Evolutionary conservation across 2,113 vertebrate genomes (phyloP).

Genomic region (Gopherus evgoodei): DNA sequence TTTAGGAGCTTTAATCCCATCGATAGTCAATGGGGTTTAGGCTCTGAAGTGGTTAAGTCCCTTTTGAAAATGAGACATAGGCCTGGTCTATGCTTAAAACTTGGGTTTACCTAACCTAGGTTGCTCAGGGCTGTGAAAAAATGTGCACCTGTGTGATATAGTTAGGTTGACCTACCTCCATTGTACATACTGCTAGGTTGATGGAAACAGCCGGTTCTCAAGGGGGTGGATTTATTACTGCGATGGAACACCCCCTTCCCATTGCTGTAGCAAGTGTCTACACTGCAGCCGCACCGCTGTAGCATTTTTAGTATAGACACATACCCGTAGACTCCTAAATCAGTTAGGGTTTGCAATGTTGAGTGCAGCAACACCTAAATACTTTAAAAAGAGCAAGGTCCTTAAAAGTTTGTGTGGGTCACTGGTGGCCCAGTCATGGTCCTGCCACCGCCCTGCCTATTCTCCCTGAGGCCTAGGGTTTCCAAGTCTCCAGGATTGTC

Average conservation of each 20-base stretch:
- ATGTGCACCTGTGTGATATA: not conserved
- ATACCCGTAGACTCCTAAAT: not conserved
- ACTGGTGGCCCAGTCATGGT: not conserved
- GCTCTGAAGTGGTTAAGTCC: not conserved
- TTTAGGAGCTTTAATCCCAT: not conserved
- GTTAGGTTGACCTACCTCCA: not conserved
- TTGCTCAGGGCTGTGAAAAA: not conserved
- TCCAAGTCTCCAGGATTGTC: too few relatives aligned
- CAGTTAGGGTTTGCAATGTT: not conserved
- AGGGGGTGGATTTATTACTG: not conserved
- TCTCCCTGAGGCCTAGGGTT: not conserved
- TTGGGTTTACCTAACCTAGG: not conserved
- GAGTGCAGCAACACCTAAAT: too few relatives aligned
- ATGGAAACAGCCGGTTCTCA: not conserved
- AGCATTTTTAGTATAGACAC: not conserved
- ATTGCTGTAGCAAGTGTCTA: too few relatives aligned
- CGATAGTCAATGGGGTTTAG: too few relatives aligned
- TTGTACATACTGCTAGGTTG: not conserved
- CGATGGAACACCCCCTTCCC: not conserved
- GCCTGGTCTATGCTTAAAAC: not conserved
- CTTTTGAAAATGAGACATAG: not conserved
- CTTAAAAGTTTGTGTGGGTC: not conserved
- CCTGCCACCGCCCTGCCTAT: not conserved
- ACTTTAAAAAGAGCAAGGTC: too few relatives aligned
- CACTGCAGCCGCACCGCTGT: too few relatives aligned